phyloP scores from a whole-genome alignment of 2,888 invertebrate species.

The Resseliella maxima region DNA sequence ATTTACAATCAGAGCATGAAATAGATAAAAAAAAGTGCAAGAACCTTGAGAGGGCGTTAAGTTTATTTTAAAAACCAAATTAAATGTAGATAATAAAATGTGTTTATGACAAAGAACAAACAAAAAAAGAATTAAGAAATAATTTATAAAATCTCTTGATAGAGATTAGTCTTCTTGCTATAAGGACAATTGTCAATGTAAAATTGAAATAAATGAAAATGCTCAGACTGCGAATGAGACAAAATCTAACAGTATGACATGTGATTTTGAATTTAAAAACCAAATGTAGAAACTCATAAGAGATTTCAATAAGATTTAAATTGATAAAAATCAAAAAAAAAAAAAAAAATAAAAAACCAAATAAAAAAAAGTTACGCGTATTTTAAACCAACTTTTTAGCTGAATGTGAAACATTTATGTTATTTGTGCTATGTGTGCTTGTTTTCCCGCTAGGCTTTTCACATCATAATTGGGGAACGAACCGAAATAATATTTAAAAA shows the following conservation, averaged over 20 bases:
- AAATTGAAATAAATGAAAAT: background rate
- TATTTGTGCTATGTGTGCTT: conserved; percentile 27
- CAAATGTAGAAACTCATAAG: background rate
- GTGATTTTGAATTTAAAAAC: conserved; percentile 18
- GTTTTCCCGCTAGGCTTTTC: background rate
- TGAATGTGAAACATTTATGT: conserved; percentile 25
- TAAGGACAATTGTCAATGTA: background rate
- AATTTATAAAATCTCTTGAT: no score
- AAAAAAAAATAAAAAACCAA: no score
- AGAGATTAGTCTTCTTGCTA: no score
- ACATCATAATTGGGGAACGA: background rate
- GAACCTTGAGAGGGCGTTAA: background rate
- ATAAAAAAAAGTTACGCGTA: background rate
- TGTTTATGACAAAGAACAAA: no score
- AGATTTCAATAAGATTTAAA: conserved; percentile 1
- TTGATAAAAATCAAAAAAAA: background rate
- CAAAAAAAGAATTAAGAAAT: no score
- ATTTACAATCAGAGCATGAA: background rate
- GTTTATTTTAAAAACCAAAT: background rate
- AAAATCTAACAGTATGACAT: conserved; percentile 51
- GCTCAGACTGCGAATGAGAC: background rate
- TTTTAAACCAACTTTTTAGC: conserved; percentile 23
- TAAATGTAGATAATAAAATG: background rate
- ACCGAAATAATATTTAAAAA: background rate
- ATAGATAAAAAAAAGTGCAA: background rate